Percentiles rank a stretch among this genome's conserved stretches.
phyloP scores from a whole-genome alignment of 2,797 vertebrate genomes.

The Rhabdophis nuchalis region DNA sequence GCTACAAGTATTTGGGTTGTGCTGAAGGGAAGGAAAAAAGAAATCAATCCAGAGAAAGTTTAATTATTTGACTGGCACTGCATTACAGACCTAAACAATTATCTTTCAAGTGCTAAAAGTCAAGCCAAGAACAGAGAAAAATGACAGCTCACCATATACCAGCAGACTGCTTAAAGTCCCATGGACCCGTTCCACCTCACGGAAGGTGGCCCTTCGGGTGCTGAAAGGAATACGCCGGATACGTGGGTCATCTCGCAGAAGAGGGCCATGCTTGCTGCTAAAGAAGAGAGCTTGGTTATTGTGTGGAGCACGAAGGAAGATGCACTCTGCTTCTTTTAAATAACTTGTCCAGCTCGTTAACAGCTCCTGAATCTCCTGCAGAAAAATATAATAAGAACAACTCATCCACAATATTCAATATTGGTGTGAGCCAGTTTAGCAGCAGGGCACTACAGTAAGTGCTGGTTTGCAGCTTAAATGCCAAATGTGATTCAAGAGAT shows the following conservation, averaged over 20 bases:
- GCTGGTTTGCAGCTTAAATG: background rate
- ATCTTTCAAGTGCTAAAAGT: background rate
- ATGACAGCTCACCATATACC: conserved; percentile 76
- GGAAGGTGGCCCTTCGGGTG: conserved; percentile 90
- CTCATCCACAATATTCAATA: background rate
- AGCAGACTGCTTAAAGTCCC: conserved; percentile 77
- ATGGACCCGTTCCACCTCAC: conserved; percentile 82
- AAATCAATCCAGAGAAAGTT: background rate
- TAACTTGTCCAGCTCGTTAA: conserved; percentile 80
- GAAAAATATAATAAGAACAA: background rate
- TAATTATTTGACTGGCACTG: background rate
- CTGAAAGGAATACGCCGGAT: conserved; percentile 81
- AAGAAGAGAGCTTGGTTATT: conserved; percentile 83
- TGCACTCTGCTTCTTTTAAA: conserved; percentile 75
- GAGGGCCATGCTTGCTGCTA: conserved; percentile 70
- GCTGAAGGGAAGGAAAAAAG: background rate
- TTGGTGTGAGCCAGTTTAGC: background rate
- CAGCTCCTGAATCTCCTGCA: conserved; percentile 90
- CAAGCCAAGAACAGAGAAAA: background rate
- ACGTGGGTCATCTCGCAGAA: conserved; percentile 78
- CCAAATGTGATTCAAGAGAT: background rate
- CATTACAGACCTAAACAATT: background rate
- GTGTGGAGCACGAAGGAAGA: conserved; percentile 82
- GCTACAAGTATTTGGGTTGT: background rate
- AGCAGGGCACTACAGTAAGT: background rate